Conservation (phyloP, 2,888 invertebrate genomes). For the Zhuqinia jingwanae region DNA sequence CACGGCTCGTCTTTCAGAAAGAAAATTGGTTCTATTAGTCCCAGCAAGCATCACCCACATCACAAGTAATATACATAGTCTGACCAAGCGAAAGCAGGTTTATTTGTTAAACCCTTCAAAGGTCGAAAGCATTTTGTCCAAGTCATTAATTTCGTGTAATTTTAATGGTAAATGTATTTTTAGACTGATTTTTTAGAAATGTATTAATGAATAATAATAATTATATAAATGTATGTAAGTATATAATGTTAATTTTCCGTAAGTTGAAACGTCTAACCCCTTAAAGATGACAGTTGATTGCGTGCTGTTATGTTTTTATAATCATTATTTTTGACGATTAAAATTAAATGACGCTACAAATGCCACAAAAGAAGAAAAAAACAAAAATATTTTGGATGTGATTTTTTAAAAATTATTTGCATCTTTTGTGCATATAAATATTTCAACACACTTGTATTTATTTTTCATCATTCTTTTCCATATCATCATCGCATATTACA, state of each 20-base stretch:
- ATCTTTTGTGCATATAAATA: not conserved
- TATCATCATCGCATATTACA: no score
- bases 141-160: constrained; percentile 66
- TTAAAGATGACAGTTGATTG: constrained; percentile 61
- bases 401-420: not conserved
- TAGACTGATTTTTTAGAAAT: constrained; percentile 69
- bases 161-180: constrained; percentile 60
- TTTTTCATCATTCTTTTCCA: no score
- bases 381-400: not conserved
- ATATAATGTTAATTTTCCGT: constrained; percentile 18
- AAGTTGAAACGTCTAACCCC: constrained; percentile 23
- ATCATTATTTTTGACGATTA: constrained; percentile 66
- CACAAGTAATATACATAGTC: not conserved
- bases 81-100: not conserved
- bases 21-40: not conserved
- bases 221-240: constrained; percentile 16
- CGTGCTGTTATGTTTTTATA: constrained; percentile 68
- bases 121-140: constrained; percentile 65
- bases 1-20: constrained; percentile 11
- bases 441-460: no score
- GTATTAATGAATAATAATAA: constrained; percentile 59
- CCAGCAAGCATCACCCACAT: not conserved
- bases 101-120: constrained; percentile 19
- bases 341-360: constrained; percentile 69
- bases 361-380: constrained; percentile 37